Evolutionary conservation across 2,888 invertebrate species (phyloP), one percentile per base, ranked within the genome.

Genomic region (Metacarcinus magister): DNA sequence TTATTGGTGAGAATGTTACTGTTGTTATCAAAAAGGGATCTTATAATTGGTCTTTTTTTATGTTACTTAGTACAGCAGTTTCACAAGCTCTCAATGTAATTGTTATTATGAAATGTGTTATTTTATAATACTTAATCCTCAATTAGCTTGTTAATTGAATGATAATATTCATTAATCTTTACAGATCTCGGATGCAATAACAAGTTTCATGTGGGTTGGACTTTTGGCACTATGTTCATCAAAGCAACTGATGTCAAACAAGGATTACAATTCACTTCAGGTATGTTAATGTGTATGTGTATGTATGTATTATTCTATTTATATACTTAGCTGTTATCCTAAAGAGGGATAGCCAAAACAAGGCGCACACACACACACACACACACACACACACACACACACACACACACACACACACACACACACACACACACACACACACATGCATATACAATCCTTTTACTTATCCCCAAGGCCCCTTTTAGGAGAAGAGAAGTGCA

Each of bases 181-280:
- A 10, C 91, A 96, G 96, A 91, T 96, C 7, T 95, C 95, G 2
- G 96, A 96, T 95, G 95, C 96, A 10, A 60, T 96, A 13, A 48
- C 96, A 89, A 96, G 96, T 75, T 96, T 96, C 75, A 60, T 94
- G 7, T 96, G 96, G 96, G 95, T 96, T 87, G 96, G 96, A 2
- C 90, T 95, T 44, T 54, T 96, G 91, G 96, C 96, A 13, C 92
- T 96, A 16, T 75, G 92, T 39, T 96, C 96, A 39, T 96, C 96
- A 39, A 95, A 95, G 44, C 95, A 95, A 39, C 95, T 95, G 5
- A 16, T 96, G 28, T n/a, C 95, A 90, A 28, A 89, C n/a, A 94
- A 95, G 60, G 96, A 96, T 48, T 96, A 94, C 67, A 95, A 96
- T 92, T 90, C 95, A 8, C 67, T 96, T 39, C 96, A 96, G 95